Conservation (phyloP, 1,140 invertebrate species). For the Drosophila novamexicana region DNA sequence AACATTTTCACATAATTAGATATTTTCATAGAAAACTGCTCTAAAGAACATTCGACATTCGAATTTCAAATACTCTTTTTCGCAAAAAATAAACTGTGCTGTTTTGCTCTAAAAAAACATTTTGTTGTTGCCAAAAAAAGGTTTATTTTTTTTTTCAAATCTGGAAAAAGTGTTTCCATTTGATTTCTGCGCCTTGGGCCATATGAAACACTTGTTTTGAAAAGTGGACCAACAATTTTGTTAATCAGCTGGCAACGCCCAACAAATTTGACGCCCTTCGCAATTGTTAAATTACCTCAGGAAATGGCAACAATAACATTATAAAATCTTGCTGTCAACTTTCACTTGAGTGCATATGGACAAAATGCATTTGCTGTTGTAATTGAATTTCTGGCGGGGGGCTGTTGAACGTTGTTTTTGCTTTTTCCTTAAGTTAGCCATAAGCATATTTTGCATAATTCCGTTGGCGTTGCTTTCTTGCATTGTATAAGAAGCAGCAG, state of each 20-base stretch:
- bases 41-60: too few species aligned
- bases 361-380: conserved; percentile 42
- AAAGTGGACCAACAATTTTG: conserved; percentile 38
- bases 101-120: too few species aligned
- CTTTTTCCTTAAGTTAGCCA: not conserved
- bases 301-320: conserved; percentile 35
- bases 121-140: too few species aligned
- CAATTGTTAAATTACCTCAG: conserved; percentile 39
- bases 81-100: too few species aligned
- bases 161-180: not conserved
- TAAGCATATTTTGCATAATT: conserved; percentile 66
- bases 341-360: conserved; percentile 64
- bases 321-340: conserved; percentile 57
- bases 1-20: too few species aligned
- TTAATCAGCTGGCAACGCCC: conserved; percentile 49
- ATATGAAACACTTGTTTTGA: conserved; percentile 10
- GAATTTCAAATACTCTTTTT: too few species aligned
- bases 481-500: conserved; percentile 48
- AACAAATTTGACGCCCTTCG: conserved; percentile 47
- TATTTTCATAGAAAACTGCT: too few species aligned
- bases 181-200: not conserved
- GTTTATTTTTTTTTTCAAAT: too few species aligned
- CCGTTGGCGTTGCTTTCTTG: conserved; percentile 44
- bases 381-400: conserved; percentile 53
- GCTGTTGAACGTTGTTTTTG: conserved; percentile 3